Conservation (phyloP, 2,113 vertebrate genomes). For the Bambusicola thoracicus region DNA sequence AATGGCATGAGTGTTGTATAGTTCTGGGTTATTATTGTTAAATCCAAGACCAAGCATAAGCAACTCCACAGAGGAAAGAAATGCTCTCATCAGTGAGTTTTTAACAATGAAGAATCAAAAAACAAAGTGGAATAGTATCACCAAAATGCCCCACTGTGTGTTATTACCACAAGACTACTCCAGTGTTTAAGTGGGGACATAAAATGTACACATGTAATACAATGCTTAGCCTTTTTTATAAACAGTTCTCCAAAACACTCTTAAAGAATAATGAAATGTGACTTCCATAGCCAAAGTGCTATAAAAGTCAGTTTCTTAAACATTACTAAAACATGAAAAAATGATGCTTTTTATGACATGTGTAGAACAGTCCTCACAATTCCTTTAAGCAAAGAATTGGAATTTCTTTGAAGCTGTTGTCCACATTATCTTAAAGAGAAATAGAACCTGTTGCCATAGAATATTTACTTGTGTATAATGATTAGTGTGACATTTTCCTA, state of each 20-base stretch:
- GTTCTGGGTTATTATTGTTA: slow-evolving; percentile 14
- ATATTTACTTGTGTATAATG: background rate
- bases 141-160: background rate
- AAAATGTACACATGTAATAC: background rate
- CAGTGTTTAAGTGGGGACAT: background rate
- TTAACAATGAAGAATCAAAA: background rate
- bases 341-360: background rate
- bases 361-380: background rate
- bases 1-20: background rate
- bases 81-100: background rate
- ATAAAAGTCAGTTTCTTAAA: slow-evolving; percentile 5
- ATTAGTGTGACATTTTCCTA: background rate
- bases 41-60: background rate
- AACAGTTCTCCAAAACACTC: background rate
- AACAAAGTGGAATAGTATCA: background rate
- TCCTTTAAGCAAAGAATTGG: background rate
- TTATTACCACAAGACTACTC: background rate
- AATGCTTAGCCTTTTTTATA: background rate
- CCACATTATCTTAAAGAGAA: background rate
- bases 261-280: background rate
- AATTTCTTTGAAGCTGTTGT: background rate
- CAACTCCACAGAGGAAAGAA: background rate
- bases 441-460: background rate
- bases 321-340: background rate
- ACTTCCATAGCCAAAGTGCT: background rate